A percentile compares a stretch with the other conserved stretches of the same genome.
phyloP scores from a whole-genome alignment of 1,140 invertebrate genomes.

The Drosophila mauritiana region DNA sequence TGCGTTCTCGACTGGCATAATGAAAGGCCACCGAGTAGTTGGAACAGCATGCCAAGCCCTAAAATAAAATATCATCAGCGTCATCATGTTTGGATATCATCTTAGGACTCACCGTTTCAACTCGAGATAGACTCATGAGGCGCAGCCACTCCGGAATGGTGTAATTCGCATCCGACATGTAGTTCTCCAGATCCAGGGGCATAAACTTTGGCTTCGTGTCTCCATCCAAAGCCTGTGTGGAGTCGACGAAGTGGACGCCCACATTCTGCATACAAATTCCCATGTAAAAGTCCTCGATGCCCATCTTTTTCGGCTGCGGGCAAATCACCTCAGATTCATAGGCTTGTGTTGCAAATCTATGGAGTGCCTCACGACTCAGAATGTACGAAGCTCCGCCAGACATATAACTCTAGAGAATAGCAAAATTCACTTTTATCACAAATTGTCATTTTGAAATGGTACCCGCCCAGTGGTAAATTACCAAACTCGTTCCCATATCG shows the following conservation, averaged over 20 bases:
- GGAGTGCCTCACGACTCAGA: slow-evolving; percentile 91
- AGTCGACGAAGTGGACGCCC: slow-evolving; percentile 88
- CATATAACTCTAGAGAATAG: slow-evolving; percentile 92
- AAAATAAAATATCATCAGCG: not conserved
- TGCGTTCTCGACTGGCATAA: slow-evolving; percentile 58
- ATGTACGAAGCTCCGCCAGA: slow-evolving; percentile 97
- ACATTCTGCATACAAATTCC: slow-evolving; percentile 95
- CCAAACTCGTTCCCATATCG: slow-evolving; percentile 19
- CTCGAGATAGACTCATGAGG: slow-evolving; percentile 41
- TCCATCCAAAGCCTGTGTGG: slow-evolving; percentile 24
- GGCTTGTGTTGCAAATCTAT: slow-evolving; percentile 89
- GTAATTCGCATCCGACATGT: slow-evolving; percentile 34
- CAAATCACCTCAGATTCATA: slow-evolving; percentile 90
- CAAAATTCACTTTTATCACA: not conserved
- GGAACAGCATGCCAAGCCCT: slow-evolving; percentile 62
- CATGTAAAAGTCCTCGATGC: slow-evolving; percentile 97
- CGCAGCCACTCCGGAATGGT: slow-evolving; percentile 59
- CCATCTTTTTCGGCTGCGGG: slow-evolving; percentile 87
- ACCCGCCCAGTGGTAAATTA: slow-evolving; percentile 9
- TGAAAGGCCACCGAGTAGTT: slow-evolving; percentile 69
- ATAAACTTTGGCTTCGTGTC: slow-evolving; percentile 57
- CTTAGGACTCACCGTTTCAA: slow-evolving; percentile 39
- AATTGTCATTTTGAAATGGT: slow-evolving; percentile 21
- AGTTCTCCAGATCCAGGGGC: slow-evolving; percentile 87
- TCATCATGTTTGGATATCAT: not conserved